Evolutionary conservation across 2,113 vertebrate genomes (phyloP), one percentile per base, ranked within the genome.

Genomic region (Cynocephalus volans): DNA sequence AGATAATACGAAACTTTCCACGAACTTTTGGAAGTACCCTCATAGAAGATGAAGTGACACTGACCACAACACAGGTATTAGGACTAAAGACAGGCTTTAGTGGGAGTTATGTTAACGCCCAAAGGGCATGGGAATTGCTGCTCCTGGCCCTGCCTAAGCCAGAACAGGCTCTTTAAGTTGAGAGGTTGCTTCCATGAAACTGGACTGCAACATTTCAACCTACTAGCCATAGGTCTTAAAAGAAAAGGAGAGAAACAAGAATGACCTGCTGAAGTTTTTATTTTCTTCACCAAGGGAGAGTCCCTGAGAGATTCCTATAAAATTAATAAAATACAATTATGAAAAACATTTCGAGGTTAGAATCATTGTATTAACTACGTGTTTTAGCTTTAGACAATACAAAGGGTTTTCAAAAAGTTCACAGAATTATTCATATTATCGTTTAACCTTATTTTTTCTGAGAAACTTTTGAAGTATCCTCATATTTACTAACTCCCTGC

Each of bases 171-270:
- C 54, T 79, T 17, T 70, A 50, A 64, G 21, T 33, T 52, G 19
- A 41, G 13, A 1, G 50, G 58, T 0, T 86, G 58, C 52, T 87
- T 95, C 90, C 36, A 10, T 36, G 18, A 85, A 80, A 88, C 13
- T 69, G 41, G 54, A 77, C 56, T 18, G n/a, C 19, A 96, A 58
- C 14, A 56, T 23, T n/a, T 72, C 65, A 24, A 76, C 33, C 26
- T 76, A 70, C 52, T 58, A 18, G 72, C 5, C 21, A 33, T 1
- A 7, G 19, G 31, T 80, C 48, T 94, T 81, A 95, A 67, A 11
- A 81, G 64, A 85, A 95, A 95, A 89, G 50, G 60, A 89, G 26
- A 94, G 36, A 85, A 84, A 94, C 41, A 84, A 87, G n/a, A 54
- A 86, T 92, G 26, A 23, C 10, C 67, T 86, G 31, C 11, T 76